phyloP scores from a whole-genome alignment of 1,140 invertebrate species.

The Drosophila bocki region DNA sequence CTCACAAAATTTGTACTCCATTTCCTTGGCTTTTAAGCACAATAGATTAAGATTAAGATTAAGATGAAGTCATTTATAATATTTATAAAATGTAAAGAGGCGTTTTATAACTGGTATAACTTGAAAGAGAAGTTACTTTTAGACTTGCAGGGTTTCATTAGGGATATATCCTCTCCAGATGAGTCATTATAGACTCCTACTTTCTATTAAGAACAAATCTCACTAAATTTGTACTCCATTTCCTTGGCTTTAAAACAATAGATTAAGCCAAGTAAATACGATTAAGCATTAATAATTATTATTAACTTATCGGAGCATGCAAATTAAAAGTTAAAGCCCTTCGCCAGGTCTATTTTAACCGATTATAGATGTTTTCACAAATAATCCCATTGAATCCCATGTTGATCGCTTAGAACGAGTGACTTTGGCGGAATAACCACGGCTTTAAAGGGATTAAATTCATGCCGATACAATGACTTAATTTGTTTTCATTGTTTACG shows the following conservation, averaged over 20 bases:
- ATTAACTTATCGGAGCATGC: background rate
- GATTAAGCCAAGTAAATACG: background rate
- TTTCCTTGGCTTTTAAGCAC: background rate
- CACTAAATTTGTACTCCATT: background rate
- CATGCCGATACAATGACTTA: conserved; percentile 34
- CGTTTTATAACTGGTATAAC: no score
- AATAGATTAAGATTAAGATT: no score
- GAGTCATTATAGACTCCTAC: background rate
- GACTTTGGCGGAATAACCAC: conserved; percentile 12
- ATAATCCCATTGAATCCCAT: conserved; percentile 9
- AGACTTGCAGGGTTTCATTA: background rate
- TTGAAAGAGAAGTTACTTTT: background rate
- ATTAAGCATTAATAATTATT: background rate
- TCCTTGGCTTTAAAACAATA: background rate
- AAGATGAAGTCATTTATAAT: background rate
- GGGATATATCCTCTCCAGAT: background rate
- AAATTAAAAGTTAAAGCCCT: background rate
- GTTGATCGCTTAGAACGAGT: conserved; percentile 30
- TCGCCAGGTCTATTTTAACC: background rate
- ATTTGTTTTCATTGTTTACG: conserved; percentile 39
- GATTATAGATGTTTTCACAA: background rate
- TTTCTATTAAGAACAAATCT: background rate
- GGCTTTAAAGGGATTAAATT: conserved; percentile 42
- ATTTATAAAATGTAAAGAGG: no score
- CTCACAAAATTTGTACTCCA: background rate